A percentile compares a stretch with the other conserved stretches of the same genome.
These are phyloP conservation scores for Arge pagana DNA, from an alignment of 2,888 invertebrate species.

Conservation along the genomic window DNA sequence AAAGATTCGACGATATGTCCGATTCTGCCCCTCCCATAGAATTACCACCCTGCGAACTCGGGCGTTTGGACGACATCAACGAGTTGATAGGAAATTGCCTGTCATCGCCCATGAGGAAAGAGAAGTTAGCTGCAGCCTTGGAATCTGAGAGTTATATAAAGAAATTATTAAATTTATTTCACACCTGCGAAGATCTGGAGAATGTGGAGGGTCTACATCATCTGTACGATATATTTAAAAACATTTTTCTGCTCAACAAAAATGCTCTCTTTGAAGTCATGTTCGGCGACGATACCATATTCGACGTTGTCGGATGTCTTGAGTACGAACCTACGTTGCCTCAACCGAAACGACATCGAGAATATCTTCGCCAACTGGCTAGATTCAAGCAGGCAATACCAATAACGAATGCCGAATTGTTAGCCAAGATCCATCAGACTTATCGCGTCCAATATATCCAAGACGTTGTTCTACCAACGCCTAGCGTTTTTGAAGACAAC, in stretches of 20 bases:
- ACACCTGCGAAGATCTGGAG: slow-evolving; percentile 96
- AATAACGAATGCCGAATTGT: slow-evolving; percentile 90
- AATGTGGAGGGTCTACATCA: slow-evolving; percentile 93
- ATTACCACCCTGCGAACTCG: slow-evolving; percentile 92
- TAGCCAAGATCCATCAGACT: slow-evolving; percentile 99
- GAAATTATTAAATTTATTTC: slow-evolving; percentile 92
- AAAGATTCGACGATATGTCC: slow-evolving; percentile 94
- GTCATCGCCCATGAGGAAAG: slow-evolving; percentile 87
- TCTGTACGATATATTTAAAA: slow-evolving; percentile 97
- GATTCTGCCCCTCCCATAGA: slow-evolving; percentile 94
- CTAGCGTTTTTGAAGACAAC: slow-evolving; percentile 99
- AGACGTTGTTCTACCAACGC: slow-evolving; percentile 98
- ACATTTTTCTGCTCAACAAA: slow-evolving; percentile 97
- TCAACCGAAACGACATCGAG: slow-evolving; percentile 90
- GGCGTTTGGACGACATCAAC: slow-evolving; percentile 92
- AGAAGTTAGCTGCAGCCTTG: slow-evolving; percentile 90
- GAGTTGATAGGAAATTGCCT: slow-evolving; percentile 89
- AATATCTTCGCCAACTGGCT: slow-evolving; percentile 91
- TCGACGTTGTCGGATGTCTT: slow-evolving; percentile 97
- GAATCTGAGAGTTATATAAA: slow-evolving; percentile 95
- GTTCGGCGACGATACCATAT: slow-evolving; percentile 95
- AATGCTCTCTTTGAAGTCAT: slow-evolving; percentile 96
- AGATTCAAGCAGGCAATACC: slow-evolving; percentile 93
- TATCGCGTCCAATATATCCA: slow-evolving; percentile 99
- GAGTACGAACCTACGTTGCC: slow-evolving; percentile 94